Evolutionary conservation across 2,797 vertebrate species (phyloP).

Genomic region (Loris lydekkerianus): DNA sequence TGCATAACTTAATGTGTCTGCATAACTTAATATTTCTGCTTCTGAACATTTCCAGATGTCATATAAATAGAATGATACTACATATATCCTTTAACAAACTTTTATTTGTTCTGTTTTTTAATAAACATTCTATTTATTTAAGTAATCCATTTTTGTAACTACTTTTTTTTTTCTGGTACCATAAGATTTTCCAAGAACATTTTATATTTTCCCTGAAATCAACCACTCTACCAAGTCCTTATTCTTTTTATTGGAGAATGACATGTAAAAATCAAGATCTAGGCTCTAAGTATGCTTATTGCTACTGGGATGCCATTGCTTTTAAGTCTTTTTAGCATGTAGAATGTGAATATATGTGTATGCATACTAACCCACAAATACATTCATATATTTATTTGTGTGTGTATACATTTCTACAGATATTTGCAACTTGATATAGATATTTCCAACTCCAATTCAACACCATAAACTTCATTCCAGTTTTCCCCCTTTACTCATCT

Average conservation of each 20-base stretch:
- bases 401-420: background rate
- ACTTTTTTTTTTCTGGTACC: background rate
- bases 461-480: background rate
- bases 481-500: background rate
- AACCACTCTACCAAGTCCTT: background rate
- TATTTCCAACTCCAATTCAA: background rate
- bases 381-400: background rate
- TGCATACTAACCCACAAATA: background rate
- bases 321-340: background rate
- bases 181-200: background rate
- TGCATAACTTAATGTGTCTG: background rate
- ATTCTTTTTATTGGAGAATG: background rate
- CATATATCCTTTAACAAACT: background rate
- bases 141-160: background rate
- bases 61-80: background rate
- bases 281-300: background rate
- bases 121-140: background rate
- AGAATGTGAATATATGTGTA: background rate
- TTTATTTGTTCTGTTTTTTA: background rate
- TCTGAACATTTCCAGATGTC: background rate
- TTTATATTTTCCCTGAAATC: background rate
- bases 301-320: background rate
- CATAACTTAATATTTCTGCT: background rate
- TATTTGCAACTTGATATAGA: background rate
- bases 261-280: background rate